Evolutionary conservation across 2,888 invertebrate species (phyloP).

Genomic region (Epinotia brunnichana): DNA sequence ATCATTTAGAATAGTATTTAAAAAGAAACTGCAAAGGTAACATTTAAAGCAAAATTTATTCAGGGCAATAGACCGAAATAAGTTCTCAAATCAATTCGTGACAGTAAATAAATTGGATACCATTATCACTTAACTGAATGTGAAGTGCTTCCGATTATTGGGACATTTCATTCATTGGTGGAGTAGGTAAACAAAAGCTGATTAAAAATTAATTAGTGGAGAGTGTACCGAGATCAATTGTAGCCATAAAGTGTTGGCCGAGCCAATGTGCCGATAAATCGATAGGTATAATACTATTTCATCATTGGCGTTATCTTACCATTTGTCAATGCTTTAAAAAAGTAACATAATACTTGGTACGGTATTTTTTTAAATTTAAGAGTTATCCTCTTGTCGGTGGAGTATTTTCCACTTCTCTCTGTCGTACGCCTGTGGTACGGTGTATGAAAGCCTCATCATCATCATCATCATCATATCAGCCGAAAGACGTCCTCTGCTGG

Average conservation of each 20-base stretch:
- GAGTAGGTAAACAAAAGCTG: conserved; percentile 47
- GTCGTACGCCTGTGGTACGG: too few relatives aligned
- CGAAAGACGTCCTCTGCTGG: too few relatives aligned
- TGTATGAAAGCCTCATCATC: too few relatives aligned
- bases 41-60: neutral
- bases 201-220: conserved; percentile 51
- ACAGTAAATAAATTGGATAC: conserved; percentile 26
- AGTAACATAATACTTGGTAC: too few relatives aligned
- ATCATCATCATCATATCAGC: too few relatives aligned
- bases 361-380: too few relatives aligned
- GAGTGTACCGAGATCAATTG: conserved; percentile 29
- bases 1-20: too few relatives aligned
- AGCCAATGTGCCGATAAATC: conserved; percentile 23
- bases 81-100: conserved; percentile 14
- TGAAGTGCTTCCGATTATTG: conserved; percentile 47
- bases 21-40: neutral
- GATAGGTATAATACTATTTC: conserved; percentile 1
- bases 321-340: too few relatives aligned
- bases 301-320: too few relatives aligned
- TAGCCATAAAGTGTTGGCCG: conserved; percentile 16
- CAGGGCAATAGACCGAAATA: conserved; percentile 1
- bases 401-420: too few relatives aligned
- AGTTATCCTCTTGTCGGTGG: too few relatives aligned
- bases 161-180: conserved; percentile 47
- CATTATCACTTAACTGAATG: conserved; percentile 46